Evolutionary conservation across 2,113 vertebrate species (phyloP), one percentile per base, ranked within the genome.

Genomic region (Ginglymostoma cirratum): DNA sequence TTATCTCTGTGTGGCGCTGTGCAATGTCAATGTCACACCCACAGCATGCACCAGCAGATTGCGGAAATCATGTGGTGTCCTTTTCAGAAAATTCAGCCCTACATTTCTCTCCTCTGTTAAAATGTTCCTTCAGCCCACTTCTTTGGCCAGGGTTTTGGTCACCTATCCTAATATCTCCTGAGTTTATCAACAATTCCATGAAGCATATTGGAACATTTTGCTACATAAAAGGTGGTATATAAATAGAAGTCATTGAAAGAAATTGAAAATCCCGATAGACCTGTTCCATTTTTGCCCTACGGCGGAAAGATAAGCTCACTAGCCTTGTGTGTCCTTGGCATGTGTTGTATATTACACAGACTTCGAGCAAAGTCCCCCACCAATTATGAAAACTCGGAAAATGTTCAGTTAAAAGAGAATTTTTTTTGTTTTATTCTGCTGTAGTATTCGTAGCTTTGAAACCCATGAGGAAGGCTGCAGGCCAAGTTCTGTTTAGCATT

Each of bases 401-500:
- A 65, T 61, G 17, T 15, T 90, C 8, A 90, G 48, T 61, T 15
- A 34, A 90, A 90, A n/a, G 0, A 90, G 55, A 14, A 55, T 12
- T 34, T 90, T 90, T 90, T 66, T 65, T 66, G 12, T n/a, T 66
- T 34, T n/a, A 21, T 66, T 38, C 17, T 38, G 15, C 89, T 93
- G 34, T 93, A 66, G 19, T n/a, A 38, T 66, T 55, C 38, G 55
- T 23, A 93, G 61, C 61, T 66, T 38, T 67, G 89, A 66, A 66
- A 17, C 34, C 89, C 89, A 38, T 38, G 65, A 66, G 55, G 34
- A 93, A 38, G 19, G 21, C 61, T 38, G 34, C 55, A 66, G n/a
- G 89, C 89, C 89, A 93, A 93, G n/a, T 67, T 6, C 89, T 93
- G 19, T 93, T 93, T 10, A 38, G 34, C 66, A 93, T 66, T 66